A percentile compares a stretch with the other conserved stretches of the same genome.
phyloP scores from a whole-genome alignment of 2,797 vertebrate species.

The Luscinia luscinia region DNA sequence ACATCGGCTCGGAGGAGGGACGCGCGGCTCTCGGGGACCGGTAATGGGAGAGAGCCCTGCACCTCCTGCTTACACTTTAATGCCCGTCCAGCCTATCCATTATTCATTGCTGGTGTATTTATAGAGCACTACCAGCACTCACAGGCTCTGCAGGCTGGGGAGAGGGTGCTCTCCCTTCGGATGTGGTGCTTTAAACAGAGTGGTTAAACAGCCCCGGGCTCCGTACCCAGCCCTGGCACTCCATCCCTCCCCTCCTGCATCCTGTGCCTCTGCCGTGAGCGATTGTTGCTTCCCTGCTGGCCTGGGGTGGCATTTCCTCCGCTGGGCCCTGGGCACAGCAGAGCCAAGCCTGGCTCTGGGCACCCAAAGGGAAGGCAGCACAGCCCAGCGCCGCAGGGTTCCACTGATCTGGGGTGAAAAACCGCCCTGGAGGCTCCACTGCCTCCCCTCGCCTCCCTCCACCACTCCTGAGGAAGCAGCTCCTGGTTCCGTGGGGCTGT shows the following conservation, averaged over 20 bases:
- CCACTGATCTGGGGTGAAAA: not conserved
- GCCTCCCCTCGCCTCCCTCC: too few species aligned
- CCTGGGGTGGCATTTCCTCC: fast-evolving
- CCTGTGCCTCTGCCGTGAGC: not conserved
- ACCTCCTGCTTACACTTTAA: conserved; percentile 60
- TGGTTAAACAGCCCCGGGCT: fast-evolving
- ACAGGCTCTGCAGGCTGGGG: not conserved
- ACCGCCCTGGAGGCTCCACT: too few species aligned
- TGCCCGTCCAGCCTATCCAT: conserved; percentile 57
- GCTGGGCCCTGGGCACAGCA: not conserved
- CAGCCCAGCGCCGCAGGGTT: not conserved
- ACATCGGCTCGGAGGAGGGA: not conserved
- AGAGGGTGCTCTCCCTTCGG: not conserved
- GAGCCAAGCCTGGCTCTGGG: not conserved
- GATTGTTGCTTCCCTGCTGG: not conserved
- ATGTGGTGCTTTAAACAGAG: not conserved
- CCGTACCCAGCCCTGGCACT: not conserved
- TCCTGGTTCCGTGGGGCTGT: not conserved
- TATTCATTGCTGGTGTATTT: conserved; percentile 66
- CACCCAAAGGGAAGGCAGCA: not conserved
- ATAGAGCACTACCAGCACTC: conserved; percentile 21
- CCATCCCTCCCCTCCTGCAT: not conserved
- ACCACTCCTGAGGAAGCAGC: not conserved
- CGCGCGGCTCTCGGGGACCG: not conserved
- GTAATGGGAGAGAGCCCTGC: conserved; percentile 64